phyloP scores from a whole-genome alignment of 2,888 invertebrate genomes.

The Melinaea menophilus region DNA sequence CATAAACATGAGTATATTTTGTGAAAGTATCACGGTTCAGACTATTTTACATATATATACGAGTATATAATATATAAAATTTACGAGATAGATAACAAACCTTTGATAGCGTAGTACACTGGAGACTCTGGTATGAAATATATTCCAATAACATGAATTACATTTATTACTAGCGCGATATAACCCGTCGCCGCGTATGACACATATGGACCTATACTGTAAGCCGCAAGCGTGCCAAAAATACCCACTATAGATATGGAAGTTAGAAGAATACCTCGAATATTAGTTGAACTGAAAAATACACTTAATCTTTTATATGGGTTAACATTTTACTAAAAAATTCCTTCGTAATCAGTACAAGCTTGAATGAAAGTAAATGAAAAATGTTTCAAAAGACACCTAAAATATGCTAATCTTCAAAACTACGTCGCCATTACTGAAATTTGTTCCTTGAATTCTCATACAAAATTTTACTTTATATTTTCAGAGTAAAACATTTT shows the following conservation, averaged over 20 bases:
- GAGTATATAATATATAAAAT: not conserved
- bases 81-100: constrained; percentile 25
- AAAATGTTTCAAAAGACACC: no score
- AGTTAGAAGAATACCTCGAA: constrained; percentile 46
- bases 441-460: not conserved
- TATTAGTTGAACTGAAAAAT: constrained; percentile 46
- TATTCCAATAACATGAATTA: constrained; percentile 42
- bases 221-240: constrained; percentile 43
- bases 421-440: not conserved
- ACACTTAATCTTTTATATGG: not conserved
- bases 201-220: constrained; percentile 43
- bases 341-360: not conserved
- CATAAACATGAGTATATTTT: no score
- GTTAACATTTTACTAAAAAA: constrained; percentile 5
- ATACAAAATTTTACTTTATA: constrained; percentile 5
- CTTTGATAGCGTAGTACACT: constrained; percentile 47
- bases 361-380: no score
- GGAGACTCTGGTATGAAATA: constrained; percentile 48
- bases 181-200: constrained; percentile 43
- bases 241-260: constrained; percentile 43
- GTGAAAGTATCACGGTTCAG: no score
- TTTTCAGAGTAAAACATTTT: constrained; percentile 4
- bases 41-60: no score
- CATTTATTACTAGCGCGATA: constrained; percentile 36
- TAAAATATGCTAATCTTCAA: not conserved